These are phyloP conservation scores for Eupithecia exiguata DNA, from an alignment of 2,888 invertebrate genomes.

Conservation along the genomic window DNA sequence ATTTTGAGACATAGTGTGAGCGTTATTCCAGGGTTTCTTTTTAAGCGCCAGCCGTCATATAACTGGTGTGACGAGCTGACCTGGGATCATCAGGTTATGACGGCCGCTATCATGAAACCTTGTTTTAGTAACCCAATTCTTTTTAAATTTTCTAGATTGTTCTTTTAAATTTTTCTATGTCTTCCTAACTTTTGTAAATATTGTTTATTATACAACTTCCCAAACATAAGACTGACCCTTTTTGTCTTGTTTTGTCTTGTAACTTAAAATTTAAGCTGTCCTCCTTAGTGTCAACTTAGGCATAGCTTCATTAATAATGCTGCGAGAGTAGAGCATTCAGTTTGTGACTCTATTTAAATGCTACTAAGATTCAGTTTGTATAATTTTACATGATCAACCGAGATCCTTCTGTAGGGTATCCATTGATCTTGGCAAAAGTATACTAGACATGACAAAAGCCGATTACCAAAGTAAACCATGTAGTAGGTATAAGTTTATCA, in stretches of 20 bases:
- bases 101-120: slow-evolving; percentile 3
- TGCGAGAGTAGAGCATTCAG: slow-evolving; percentile 18
- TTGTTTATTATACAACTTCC: slow-evolving; percentile 82
- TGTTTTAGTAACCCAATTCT: slow-evolving; percentile 53
- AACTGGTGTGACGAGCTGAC: not conserved
- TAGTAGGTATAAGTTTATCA: not conserved
- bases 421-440: not conserved
- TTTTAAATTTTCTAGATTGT: slow-evolving; percentile 59
- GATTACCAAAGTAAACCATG: not conserved
- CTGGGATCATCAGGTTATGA: not conserved
- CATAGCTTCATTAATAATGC: slow-evolving; percentile 68
- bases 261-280: slow-evolving; percentile 71
- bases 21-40: slow-evolving; percentile 50
- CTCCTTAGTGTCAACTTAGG: slow-evolving; percentile 64
- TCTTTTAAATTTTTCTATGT: slow-evolving; percentile 73
- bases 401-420: not conserved
- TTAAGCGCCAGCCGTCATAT: not conserved
- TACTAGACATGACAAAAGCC: not conserved
- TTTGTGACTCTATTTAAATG: slow-evolving; percentile 3
- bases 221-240: slow-evolving; percentile 84
- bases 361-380: not conserved
- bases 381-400: not conserved
- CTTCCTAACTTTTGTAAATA: slow-evolving; percentile 83
- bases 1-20: slow-evolving; percentile 64
- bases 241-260: slow-evolving; percentile 80